Evolutionary conservation across 2,113 vertebrate species (phyloP).

Genomic region (Apodemus sylvaticus): DNA sequence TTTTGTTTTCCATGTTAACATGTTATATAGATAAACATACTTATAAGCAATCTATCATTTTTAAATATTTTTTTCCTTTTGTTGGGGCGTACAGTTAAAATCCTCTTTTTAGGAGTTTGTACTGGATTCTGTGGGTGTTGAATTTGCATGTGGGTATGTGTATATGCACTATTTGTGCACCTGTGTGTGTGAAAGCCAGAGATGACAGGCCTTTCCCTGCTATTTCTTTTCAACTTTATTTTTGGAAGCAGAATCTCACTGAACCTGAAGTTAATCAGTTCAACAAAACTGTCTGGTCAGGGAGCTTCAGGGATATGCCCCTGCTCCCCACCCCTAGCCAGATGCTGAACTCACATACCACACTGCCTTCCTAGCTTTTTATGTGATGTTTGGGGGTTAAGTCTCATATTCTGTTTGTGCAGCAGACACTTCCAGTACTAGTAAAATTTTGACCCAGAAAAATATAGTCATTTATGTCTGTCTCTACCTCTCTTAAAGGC

Average conservation of each 20-base stretch:
- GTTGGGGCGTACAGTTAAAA: background rate
- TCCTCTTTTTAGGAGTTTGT: background rate
- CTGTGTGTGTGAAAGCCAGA: background rate
- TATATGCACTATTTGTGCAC: no score
- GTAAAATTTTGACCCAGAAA: background rate
- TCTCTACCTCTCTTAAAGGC: background rate
- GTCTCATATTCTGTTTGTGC: background rate
- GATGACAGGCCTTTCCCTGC: background rate
- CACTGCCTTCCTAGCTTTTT: background rate
- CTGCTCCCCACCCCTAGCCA: background rate
- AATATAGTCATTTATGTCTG: background rate
- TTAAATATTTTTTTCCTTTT: background rate
- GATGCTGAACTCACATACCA: background rate
- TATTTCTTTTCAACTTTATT: background rate
- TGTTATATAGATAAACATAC: background rate
- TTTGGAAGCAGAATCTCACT: background rate
- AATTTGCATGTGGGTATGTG: background rate
- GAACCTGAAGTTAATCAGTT: background rate
- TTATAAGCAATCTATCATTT: background rate
- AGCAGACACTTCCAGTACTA: no score
- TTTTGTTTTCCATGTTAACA: conserved; percentile 28
- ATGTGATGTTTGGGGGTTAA: background rate
- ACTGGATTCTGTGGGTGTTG: background rate
- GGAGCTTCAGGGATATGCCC: background rate
- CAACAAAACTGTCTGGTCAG: background rate